A percentile compares a stretch with the other conserved stretches of the same genome.
phyloP scores from a whole-genome alignment of 2,113 vertebrate genomes.

The Ranitomeya imitator region DNA sequence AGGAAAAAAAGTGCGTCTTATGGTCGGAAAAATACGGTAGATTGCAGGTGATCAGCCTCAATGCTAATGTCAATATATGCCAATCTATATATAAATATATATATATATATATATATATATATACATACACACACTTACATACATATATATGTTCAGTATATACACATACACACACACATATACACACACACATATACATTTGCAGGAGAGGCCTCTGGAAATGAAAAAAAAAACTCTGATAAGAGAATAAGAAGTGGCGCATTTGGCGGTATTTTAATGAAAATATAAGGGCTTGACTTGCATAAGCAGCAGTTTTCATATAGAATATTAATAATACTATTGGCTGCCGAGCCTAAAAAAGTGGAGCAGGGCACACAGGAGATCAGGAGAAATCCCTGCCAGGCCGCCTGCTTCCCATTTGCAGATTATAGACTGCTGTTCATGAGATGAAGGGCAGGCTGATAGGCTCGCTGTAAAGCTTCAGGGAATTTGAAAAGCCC shows the following conservation, averaged over 20 bases:
- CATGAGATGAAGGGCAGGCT: not conserved
- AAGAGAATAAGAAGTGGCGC: not conserved
- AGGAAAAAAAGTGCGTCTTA: no score
- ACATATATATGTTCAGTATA: no score
- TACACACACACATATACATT: no score
- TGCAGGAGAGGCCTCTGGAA: not conserved
- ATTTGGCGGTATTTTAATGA: not conserved
- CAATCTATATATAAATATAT: no score
- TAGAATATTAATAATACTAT: not conserved
- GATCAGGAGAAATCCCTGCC: not conserved
- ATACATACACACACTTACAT: no score
- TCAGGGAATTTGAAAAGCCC: not conserved
- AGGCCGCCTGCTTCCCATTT: not conserved
- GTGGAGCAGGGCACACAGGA: not conserved
- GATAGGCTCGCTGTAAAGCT: not conserved
- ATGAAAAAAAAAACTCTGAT: not conserved
- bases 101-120: no score
- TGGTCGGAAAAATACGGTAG: no score
- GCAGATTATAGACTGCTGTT: not conserved
- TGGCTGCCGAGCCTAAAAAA: not conserved
- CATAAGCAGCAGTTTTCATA: not conserved
- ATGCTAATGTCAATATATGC: no score
- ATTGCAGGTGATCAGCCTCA: no score
- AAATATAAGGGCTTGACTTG: not conserved
- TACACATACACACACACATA: no score